A percentile compares a stretch with the other conserved stretches of the same genome.
phyloP scores from a whole-genome alignment of 2,888 invertebrate genomes.

The Drosophila macrospina region DNA sequence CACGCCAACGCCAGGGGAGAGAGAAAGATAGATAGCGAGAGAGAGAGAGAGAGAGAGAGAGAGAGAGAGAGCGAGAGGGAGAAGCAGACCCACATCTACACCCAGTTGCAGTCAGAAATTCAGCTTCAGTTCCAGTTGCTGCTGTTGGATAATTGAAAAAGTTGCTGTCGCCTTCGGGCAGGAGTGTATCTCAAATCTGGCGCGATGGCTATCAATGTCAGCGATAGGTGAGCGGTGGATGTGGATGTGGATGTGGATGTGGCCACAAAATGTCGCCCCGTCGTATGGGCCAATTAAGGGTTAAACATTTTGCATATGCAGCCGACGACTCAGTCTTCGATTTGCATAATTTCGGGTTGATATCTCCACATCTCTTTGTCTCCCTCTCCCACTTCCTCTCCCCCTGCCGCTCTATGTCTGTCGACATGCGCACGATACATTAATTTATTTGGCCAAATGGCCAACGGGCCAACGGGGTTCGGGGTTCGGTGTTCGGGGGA shows the following conservation, averaged over 20 bases:
- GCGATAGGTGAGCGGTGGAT: constrained; percentile 67
- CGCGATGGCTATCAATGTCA: constrained; percentile 77
- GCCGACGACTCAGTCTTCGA: constrained; percentile 54
- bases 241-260: constrained; percentile 17
- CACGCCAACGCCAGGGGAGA: constrained; percentile 69
- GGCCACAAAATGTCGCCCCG: constrained; percentile 60
- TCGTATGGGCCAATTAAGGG: constrained; percentile 82
- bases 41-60: constrained; percentile 17
- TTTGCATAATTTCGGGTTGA: constrained; percentile 78
- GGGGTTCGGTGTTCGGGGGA: not conserved
- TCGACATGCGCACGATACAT: constrained; percentile 68
- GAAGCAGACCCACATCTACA: not conserved
- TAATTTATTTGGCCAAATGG: constrained; percentile 72
- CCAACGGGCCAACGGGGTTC: too few relatives aligned
- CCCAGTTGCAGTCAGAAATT: constrained; percentile 1
- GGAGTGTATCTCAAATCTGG: constrained; percentile 56
- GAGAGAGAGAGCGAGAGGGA: too few relatives aligned
- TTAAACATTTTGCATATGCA: constrained; percentile 77
- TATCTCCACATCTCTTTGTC: constrained; percentile 28
- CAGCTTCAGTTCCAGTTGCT: constrained; percentile 32
- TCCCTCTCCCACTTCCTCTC: not conserved
- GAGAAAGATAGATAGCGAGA: constrained; percentile 1
- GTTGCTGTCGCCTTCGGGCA: constrained; percentile 41
- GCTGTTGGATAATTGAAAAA: constrained; percentile 72
- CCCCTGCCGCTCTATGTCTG: constrained; percentile 2